Conservation (phyloP, 2,113 vertebrate genomes). For the Hiodon alosoides region DNA sequence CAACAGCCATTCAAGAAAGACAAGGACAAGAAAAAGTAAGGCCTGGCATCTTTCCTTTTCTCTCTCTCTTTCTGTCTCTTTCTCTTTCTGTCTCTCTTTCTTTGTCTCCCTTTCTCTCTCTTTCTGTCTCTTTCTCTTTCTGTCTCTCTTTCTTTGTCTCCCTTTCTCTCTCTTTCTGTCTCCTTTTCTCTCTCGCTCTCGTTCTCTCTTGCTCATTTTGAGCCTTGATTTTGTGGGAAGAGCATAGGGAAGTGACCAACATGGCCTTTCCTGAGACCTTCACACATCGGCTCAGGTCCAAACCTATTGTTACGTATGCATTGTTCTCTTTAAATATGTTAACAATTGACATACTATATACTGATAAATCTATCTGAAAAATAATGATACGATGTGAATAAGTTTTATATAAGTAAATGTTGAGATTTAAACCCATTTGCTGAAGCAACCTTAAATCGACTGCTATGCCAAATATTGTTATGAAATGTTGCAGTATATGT, state of each 20-base stretch:
- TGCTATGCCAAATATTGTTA: too few relatives aligned
- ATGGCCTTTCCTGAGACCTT: neutral
- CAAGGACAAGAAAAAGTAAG: constrained; percentile 97
- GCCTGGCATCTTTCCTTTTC: constrained; percentile 12
- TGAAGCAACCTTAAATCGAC: too few relatives aligned
- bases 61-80: neutral
- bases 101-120: neutral
- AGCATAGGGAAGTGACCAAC: constrained; percentile 35
- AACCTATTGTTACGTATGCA: too few relatives aligned
- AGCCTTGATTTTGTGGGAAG: constrained; percentile 4
- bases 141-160: neutral
- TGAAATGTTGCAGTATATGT: too few relatives aligned
- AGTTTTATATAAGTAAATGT: too few relatives aligned
- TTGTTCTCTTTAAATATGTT: too few relatives aligned
- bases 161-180: neutral
- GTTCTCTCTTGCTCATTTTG: constrained; percentile 14
- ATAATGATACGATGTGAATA: too few relatives aligned
- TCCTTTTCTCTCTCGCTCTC: neutral
- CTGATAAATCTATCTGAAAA: too few relatives aligned
- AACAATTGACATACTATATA: too few relatives aligned
- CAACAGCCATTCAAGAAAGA: constrained; percentile 86
- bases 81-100: too few relatives aligned
- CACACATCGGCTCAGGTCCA: too few relatives aligned
- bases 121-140: constrained; percentile 8
- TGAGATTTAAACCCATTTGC: too few relatives aligned